Percentiles rank a stretch among this genome's conserved stretches.
These are phyloP conservation scores for Nycticebus coucang DNA, from an alignment of 2,113 vertebrate species.

Conservation along the genomic window DNA sequence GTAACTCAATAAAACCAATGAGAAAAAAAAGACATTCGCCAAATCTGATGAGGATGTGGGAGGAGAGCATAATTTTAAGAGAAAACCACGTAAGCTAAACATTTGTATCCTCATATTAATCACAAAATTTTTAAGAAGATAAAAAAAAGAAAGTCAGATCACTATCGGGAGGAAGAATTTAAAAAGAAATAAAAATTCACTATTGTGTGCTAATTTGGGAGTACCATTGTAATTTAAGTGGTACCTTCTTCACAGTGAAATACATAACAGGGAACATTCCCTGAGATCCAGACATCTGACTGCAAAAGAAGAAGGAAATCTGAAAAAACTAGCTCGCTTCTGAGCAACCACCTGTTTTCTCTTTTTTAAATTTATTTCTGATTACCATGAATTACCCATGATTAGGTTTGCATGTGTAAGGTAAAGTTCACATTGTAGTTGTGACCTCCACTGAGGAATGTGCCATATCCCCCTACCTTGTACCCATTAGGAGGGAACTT, in stretches of 20 bases:
- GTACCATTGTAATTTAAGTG: slow-evolving; percentile 23
- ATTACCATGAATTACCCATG: too few species aligned
- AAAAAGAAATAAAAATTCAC: slow-evolving; percentile 25
- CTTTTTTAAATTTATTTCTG: neutral
- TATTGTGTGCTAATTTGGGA: neutral
- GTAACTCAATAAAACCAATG: neutral
- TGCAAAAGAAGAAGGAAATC: slow-evolving; percentile 58
- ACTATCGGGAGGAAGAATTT: too few species aligned
- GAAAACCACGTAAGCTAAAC: neutral
- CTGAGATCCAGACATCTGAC: neutral
- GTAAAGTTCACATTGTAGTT: too few species aligned
- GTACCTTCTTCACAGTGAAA: slow-evolving; percentile 19
- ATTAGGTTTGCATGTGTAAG: too few species aligned
- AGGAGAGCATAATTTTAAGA: slow-evolving; percentile 4
- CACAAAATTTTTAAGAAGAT: too few species aligned
- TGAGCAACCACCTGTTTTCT: neutral
- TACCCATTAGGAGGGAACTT: too few species aligned
- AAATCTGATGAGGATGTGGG: neutral
- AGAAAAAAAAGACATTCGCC: neutral
- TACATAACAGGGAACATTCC: slow-evolving; percentile 4
- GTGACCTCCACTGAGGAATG: too few species aligned
- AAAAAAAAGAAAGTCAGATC: too few species aligned
- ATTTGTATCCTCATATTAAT: too few species aligned
- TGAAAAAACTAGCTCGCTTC: slow-evolving; percentile 52
- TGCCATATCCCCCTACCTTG: too few species aligned